phyloP scores from a whole-genome alignment of 2,113 vertebrate genomes.

The Atractosteus spatula region DNA sequence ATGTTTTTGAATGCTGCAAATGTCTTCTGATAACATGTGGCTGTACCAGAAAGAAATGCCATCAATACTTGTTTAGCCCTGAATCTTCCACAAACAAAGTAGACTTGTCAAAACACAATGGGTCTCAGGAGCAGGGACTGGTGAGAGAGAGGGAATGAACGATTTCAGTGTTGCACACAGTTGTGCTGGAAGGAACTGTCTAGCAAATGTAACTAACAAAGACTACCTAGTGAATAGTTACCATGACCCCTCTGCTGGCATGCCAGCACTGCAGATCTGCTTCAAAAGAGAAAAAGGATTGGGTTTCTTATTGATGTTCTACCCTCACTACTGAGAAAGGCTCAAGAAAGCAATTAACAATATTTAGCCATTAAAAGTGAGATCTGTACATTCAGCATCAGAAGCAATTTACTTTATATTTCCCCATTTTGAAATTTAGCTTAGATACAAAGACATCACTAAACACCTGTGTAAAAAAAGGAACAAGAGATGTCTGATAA shows the following conservation, averaged over 20 bases:
- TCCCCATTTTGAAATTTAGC: no score
- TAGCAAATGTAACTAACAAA: conserved; percentile 45
- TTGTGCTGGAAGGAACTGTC: conserved; percentile 40
- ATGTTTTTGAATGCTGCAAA: conserved; percentile 21
- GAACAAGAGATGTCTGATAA: no score
- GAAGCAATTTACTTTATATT: no score
- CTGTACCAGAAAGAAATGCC: conserved; percentile 25
- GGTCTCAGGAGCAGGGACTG: conserved; percentile 30
- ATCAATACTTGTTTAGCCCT: conserved; percentile 39
- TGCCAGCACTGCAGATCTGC: conserved; percentile 44
- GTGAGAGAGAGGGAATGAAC: conserved; percentile 6
- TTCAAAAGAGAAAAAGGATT: conserved; percentile 33
- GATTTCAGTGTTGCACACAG: conserved; percentile 44
- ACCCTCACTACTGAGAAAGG: neutral
- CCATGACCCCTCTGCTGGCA: conserved; percentile 63
- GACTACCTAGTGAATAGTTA: conserved; percentile 59
- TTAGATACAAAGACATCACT: no score
- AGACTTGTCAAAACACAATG: conserved; percentile 50
- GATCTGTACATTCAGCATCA: no score
- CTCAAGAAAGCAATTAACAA: no score
- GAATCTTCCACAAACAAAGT: conserved; percentile 45
- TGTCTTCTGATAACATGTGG: no score
- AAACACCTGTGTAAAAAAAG: no score
- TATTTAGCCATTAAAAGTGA: no score
- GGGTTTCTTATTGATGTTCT: conserved; percentile 22